Evolutionary conservation across 2,797 vertebrate species (phyloP), one percentile per base, ranked within the genome.

Genomic region (Alcedo atthis): DNA sequence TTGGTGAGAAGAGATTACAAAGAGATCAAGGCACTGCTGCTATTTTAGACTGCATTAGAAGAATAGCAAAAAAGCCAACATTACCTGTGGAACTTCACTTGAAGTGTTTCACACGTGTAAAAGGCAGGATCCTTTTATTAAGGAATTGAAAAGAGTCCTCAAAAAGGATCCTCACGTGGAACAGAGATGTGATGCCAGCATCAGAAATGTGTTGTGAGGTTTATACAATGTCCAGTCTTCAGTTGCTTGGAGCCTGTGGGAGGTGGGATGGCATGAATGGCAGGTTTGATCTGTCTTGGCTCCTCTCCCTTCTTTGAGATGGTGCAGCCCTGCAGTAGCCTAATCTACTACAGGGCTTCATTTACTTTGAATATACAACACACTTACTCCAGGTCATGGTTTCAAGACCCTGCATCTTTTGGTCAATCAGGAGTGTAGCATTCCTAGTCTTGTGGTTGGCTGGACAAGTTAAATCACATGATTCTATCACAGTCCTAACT

Each of bases 1-100:
- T 84, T 95, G 95, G 91, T 94, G 89, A 92, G 91, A 96, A 91
- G 92, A 93, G 80, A 81, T 91, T 92, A 93, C 70, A 89, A 81
- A 91, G 55, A 94, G 69, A 93, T 68, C 82, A 85, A 78, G 64
- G 63, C 92, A 86, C 71, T 74, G 70, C 70, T 84, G 85, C 49
- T 95, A 73, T 91, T 91, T 92, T 49, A 84, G 87, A 67, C 80
- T 93, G 71, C 77, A 86, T 81, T 86, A 73, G 33, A 88, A 79
- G 83, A 84, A 84, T 17, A 93, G 48, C 46, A 79, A 79, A 89
- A 49, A 49, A 88, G 18, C 6, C 32, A 89, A 32, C n/a, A 43
- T 81, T 54, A 70, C 59, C 77, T 70, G 37, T 43, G 57, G 62
- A 92, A 85, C 59, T 73, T 92, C 32, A 66, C 15, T 85, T 58